Percentiles rank a stretch among this genome's conserved stretches.
Evolutionary conservation across 2,888 invertebrate species (phyloP).

Genomic region (Eilema sororculum): DNA sequence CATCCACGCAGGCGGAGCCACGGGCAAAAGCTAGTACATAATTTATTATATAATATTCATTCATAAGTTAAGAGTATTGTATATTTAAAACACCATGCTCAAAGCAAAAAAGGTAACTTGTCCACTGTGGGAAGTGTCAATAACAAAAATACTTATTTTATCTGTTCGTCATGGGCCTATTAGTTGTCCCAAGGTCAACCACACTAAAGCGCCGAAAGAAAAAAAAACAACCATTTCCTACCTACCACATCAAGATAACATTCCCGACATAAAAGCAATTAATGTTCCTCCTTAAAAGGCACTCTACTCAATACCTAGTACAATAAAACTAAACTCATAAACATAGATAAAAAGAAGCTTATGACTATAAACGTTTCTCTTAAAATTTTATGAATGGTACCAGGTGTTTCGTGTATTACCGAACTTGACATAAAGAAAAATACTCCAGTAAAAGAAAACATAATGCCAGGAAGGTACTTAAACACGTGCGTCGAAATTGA

Average conservation of each 20-base stretch:
- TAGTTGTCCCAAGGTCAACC: not conserved
- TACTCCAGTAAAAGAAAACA: constrained; percentile 6
- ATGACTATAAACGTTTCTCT: constrained; percentile 30
- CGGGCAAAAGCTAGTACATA: no score
- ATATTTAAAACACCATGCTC: no score
- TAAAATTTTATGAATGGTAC: constrained; percentile 44
- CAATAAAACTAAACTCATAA: constrained; percentile 20
- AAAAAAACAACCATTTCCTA: not conserved
- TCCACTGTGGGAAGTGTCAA: not conserved
- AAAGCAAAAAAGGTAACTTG: no score
- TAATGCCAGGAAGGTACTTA: constrained; percentile 20
- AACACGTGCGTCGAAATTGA: constrained; percentile 31
- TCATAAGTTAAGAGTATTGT: no score
- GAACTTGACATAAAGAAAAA: constrained; percentile 29
- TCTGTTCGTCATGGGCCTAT: not conserved
- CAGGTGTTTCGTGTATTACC: constrained; percentile 38
- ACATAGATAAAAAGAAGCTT: constrained; percentile 26
- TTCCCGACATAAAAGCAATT: constrained; percentile 10
- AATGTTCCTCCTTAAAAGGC: constrained; percentile 17
- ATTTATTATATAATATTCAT: no score
- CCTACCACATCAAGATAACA: constrained; percentile 7
- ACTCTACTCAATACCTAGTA: constrained; percentile 12
- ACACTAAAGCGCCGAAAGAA: not conserved
- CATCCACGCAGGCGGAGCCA: no score
- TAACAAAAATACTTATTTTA: not conserved